Evolutionary conservation across 2,888 invertebrate species (phyloP).

Genomic region (Stenotaenia linearis): DNA sequence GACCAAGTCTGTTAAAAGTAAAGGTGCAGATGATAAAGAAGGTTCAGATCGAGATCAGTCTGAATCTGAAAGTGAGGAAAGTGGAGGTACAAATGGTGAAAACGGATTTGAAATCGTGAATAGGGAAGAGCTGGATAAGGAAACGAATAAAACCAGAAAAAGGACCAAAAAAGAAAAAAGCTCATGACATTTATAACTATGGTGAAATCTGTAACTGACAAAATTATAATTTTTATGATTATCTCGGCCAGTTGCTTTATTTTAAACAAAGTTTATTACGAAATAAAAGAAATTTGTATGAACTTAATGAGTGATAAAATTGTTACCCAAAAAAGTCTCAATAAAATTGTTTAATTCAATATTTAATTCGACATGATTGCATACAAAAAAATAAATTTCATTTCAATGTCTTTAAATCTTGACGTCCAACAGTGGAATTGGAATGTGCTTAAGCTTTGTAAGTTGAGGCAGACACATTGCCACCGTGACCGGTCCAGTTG

Average conservation of each 20-base stretch:
- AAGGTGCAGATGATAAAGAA: not conserved
- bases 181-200: not conserved
- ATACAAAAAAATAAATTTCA: not conserved
- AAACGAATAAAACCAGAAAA: not conserved
- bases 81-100: too few relatives aligned
- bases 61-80: conserved; percentile 10
- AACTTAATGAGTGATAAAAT: not conserved
- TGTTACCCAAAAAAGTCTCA: not conserved
- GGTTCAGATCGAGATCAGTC: conserved; percentile 27
- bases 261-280: not conserved
- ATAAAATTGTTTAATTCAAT: not conserved
- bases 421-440: too few relatives aligned
- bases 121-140: conserved; percentile 22
- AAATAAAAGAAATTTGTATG: not conserved
- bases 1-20: not conserved
- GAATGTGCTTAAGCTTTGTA: conserved; percentile 61
- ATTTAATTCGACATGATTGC: too few relatives aligned
- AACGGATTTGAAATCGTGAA: conserved; percentile 33
- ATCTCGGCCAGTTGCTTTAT: not conserved
- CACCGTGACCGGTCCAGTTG: conserved; percentile 99
- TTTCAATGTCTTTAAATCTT: too few relatives aligned
- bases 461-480: conserved; percentile 88
- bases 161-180: not conserved
- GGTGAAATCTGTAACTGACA: not conserved
- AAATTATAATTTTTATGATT: not conserved